Evolutionary conservation across 2,888 invertebrate genomes (phyloP), one percentile per base, ranked within the genome.

Genomic region (Perithous albicinctus): DNA sequence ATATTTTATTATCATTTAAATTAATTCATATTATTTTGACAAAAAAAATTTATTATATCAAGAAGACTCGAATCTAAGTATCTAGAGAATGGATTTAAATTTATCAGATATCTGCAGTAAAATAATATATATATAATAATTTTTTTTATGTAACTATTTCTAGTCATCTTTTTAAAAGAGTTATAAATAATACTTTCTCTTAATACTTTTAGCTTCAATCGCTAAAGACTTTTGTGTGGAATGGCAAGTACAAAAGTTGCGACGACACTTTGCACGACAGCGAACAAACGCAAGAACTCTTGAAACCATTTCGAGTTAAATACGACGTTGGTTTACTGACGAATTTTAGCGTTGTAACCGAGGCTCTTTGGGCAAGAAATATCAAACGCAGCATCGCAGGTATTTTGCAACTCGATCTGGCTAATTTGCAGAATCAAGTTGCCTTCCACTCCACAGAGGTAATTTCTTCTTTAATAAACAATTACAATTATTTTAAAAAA

Each of bases 311-410:
- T 73, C 88, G 87, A 80, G 84, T 91, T 3, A 83, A 85, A 5
- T 90, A 92, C 48, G 86, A 86, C 10, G 85, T 85, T 76, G 92
- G 92, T 2, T 86, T 90, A 7, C 80, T 91, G 5, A 86, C 90
- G 83, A 92, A 92, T 86, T 90, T 92, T 26, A 92, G 89, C 54
- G 85, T 88, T 7, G 89, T 89, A 82, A 67, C 76, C 29, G 95
- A 95, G 86, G 94, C 95, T 0, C 93, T 94, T 0, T 96, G 96
- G 96, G 94, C 95, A 0, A 94, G 94, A 23, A 96, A 96, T 88
- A 93, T 96, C 74, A 96, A 96, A 88, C 93, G 96, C 64, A 96
- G 95, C 0, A 93, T 96, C 56, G 95, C 95, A 0, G 94, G 95
- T 15, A 95, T 95, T 83, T 93, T 96, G 35, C 96, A 96, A 87